phyloP scores from a whole-genome alignment of 2,113 vertebrate species.

The Corythornis vintsioides region DNA sequence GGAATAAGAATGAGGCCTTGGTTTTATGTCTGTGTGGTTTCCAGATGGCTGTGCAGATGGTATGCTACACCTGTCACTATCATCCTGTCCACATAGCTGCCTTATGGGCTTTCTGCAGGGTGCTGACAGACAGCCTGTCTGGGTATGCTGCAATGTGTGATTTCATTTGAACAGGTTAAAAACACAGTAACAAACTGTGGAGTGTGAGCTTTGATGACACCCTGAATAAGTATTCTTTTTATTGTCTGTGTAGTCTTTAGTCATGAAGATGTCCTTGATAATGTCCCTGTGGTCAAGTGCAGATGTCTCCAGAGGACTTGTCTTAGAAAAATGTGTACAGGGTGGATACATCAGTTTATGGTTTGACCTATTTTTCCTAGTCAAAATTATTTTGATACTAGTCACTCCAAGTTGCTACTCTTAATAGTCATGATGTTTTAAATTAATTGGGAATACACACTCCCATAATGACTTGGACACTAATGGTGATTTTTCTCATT shows the following conservation, averaged over 20 bases:
- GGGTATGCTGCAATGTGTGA: neutral
- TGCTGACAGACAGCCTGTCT: constrained; percentile 3
- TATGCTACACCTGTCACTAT: neutral
- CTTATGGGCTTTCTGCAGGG: neutral
- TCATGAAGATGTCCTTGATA: neutral
- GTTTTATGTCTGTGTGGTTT: neutral
- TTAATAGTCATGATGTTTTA: neutral
- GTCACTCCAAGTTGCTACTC: neutral
- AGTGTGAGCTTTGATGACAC: neutral
- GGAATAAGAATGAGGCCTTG: neutral
- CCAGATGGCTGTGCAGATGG: constrained; percentile 54
- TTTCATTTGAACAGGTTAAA: neutral
- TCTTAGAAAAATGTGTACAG: neutral
- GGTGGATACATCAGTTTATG: neutral
- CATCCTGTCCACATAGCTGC: constrained; percentile 2
- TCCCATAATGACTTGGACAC: neutral
- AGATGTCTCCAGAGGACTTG: neutral
- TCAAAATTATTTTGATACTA: neutral
- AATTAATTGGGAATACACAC: neutral
- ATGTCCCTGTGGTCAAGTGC: neutral
- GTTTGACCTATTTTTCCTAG: neutral
- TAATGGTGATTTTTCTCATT: neutral
- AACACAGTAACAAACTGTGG: neutral
- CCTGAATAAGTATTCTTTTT: neutral
- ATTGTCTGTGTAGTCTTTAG: neutral